phyloP scores from a whole-genome alignment of 2,113 vertebrate genomes.

The Spilogale gracilis region DNA sequence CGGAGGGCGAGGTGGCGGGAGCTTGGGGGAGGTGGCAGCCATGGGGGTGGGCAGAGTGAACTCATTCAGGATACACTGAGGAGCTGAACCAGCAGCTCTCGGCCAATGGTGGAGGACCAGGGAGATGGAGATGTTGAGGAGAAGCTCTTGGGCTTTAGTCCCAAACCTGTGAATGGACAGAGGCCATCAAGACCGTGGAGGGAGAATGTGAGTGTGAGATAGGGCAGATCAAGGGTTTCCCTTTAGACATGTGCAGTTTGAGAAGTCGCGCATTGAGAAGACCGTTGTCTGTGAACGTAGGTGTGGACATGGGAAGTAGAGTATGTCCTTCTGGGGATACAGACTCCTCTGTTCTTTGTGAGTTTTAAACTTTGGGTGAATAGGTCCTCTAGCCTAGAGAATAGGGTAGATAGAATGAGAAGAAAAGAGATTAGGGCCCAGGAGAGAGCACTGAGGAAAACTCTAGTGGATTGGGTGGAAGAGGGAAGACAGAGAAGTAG shows the following conservation, averaged over 20 bases:
- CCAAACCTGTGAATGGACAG: neutral
- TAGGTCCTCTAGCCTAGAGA: neutral
- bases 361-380: neutral
- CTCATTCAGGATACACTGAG: no score
- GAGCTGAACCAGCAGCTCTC: neutral
- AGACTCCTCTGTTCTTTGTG: neutral
- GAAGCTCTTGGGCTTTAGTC: neutral
- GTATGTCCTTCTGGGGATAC: neutral
- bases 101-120: neutral
- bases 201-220: neutral
- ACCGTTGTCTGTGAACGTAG: neutral
- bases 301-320: neutral
- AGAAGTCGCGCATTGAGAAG: neutral
- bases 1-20: accelerated
- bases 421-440: neutral
- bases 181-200: neutral
- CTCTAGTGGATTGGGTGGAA: neutral
- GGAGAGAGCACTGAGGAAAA: neutral
- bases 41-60: neutral
- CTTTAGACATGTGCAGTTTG: neutral
- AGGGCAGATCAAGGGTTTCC: neutral
- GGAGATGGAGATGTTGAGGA: neutral
- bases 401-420: neutral
- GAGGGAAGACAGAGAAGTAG: neutral
- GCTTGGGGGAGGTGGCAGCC: neutral